A percentile compares a stretch with the other conserved stretches of the same genome.
Conservation (phyloP, 1,140 invertebrate species). For the Trichonephila clavipes region DNA sequence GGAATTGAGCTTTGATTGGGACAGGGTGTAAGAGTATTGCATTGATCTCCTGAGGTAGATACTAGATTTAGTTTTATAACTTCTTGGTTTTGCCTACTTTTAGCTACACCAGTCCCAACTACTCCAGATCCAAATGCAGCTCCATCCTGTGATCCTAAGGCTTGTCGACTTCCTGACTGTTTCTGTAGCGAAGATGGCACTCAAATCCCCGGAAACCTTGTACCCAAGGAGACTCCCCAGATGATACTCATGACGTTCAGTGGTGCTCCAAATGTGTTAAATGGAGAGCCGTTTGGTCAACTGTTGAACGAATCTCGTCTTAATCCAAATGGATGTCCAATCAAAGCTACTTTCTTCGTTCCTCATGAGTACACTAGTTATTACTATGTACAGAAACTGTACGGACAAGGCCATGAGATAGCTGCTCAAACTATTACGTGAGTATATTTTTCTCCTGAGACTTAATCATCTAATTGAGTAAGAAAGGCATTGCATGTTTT, state of each 20-base stretch:
- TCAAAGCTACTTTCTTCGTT: slow-evolving; percentile 89
- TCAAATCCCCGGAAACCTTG: slow-evolving; percentile 86
- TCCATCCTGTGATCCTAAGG: slow-evolving; percentile 87
- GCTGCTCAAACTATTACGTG: slow-evolving; percentile 90
- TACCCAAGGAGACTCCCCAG: slow-evolving; percentile 78
- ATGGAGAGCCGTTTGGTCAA: slow-evolving; percentile 59
- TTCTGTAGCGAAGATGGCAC: slow-evolving; percentile 96
- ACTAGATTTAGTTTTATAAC: too few species aligned
- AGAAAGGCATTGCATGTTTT: too few species aligned
- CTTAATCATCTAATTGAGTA: too few species aligned
- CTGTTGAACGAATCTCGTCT: slow-evolving; percentile 82
- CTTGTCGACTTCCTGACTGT: slow-evolving; percentile 93
- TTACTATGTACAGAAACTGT: slow-evolving; percentile 89
- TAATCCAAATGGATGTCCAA: slow-evolving; percentile 91
- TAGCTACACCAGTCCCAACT: slow-evolving; percentile 66
- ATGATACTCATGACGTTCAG: slow-evolving; percentile 78
- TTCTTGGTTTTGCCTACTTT: background rate
- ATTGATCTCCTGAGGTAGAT: too few species aligned
- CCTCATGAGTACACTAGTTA: slow-evolving; percentile 91
- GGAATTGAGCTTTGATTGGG: too few species aligned
- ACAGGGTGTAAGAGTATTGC: too few species aligned
- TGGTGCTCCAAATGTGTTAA: slow-evolving; percentile 78
- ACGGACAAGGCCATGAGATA: slow-evolving; percentile 92
- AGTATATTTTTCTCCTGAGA: background rate
- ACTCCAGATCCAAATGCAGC: slow-evolving; percentile 84